Evolutionary conservation across 2,888 invertebrate genomes (phyloP), one percentile per base, ranked within the genome.

Genomic region (Drosophila heteroneura): DNA sequence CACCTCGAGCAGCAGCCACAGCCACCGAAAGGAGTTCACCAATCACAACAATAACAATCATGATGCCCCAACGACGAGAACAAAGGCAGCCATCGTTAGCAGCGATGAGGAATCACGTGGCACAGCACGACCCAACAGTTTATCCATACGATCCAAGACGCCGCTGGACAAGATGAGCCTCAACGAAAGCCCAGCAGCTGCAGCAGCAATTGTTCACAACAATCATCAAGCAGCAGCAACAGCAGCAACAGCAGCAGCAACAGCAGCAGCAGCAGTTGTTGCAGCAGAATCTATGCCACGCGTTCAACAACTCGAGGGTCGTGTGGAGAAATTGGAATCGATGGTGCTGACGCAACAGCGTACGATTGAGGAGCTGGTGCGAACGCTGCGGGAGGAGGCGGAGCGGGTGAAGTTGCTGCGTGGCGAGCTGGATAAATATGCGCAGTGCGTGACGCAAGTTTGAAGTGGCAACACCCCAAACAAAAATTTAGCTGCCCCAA

Each of bases 401-500:
- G 96, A 96, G 74, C 95, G 95, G 91, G 94, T 96, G 47, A 94
- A 94, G 81, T 93, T 95, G 70, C 91, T 97, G 76, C 96, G 96
- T 82, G 94, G 94, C 52, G 95, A 96, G 92, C 92, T 96, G 66
- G 96, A 96, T 81, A 96, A 96, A 92, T 94, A 96, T 72, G 95
- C 95, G 77, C 95, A 96, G 83, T 95, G 96, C 90, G 96, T 96
- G 88, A 96, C 96, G 91, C 96, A 96, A 93, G 96, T 96, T 93
- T 96, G 95, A 93, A 65, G 70, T 70, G 60, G 60, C 74, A 56
- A 73, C 44, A 54, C 63, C 39, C 39, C 26, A 22, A 56, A 35
- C n/a, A 22, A 47, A 26, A 47, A 47, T 9, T 47, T 47, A 47
- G 47, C 47, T 47, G 47, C 47, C 47, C 47, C 35, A 56, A 56